Evolutionary conservation across 2,888 invertebrate species (phyloP).

Genomic region (Phlogophora meticulosa): DNA sequence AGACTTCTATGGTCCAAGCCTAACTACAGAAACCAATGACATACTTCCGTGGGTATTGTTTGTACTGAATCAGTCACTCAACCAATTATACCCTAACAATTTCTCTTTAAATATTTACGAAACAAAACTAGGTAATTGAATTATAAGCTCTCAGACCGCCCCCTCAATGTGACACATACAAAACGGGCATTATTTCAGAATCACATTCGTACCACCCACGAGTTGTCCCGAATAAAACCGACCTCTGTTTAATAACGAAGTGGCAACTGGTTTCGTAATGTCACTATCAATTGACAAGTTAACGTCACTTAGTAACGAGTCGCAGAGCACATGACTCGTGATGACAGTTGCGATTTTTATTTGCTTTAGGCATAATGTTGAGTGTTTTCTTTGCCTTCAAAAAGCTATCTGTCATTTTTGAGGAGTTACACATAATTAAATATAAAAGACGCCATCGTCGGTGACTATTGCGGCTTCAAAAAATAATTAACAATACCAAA

Average conservation of each 20-base stretch:
- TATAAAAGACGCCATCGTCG: too few relatives aligned
- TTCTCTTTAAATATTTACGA: conserved; percentile 43
- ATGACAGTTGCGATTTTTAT: conserved; percentile 33
- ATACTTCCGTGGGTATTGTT: not conserved
- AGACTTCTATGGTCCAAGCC: not conserved
- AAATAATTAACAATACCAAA: too few relatives aligned
- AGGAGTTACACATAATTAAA: too few relatives aligned
- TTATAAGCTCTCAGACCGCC: conserved; percentile 61
- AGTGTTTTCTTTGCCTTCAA: conserved; percentile 26
- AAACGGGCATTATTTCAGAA: conserved; percentile 64
- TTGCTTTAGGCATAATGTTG: not conserved
- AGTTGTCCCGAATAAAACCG: conserved; percentile 70
- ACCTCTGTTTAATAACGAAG: conserved; percentile 68
- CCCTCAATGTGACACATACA: conserved; percentile 64
- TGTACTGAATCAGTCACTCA: conserved; percentile 25
- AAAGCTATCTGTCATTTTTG: not conserved
- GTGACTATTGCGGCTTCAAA: too few relatives aligned
- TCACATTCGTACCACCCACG: conserved; percentile 68
- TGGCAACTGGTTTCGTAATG: conserved; percentile 67
- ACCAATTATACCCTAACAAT: conserved; percentile 38
- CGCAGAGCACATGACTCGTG: conserved; percentile 46
- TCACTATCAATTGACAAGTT: conserved; percentile 65
- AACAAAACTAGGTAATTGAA: conserved; percentile 55
- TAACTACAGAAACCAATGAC: not conserved
- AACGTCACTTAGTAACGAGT: conserved; percentile 58